Base-by-base conservation (phyloP, 2,797 vertebrate species). In the Propithecus deckenii region DNA sequence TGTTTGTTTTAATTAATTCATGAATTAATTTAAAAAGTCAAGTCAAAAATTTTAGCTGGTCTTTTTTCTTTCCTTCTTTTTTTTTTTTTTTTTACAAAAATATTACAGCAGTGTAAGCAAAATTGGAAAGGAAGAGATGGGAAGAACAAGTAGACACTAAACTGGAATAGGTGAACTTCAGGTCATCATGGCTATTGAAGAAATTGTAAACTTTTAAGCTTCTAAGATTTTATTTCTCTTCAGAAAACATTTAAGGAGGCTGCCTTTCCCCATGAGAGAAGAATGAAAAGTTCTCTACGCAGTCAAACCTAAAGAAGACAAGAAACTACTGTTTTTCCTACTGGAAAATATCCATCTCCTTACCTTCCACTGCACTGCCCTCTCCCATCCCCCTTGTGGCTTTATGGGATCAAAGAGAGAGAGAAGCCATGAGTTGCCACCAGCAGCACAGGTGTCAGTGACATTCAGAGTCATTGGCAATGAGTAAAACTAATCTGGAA, bases 61-160 rank as follows among this genome's bases (percentile, higher is more conserved):
- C 52, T 72, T 95, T 96, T 95, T 97, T 96, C 90, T 97, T n/a
- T 32, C 15, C 30, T 32, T 14, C 32, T 20, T 35, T 41, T 43
- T n/a, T 75, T 93, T 46, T 71, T 35, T 35, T 93, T 97, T 97
- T 96, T 84, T 97, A 97, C 90, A 97, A 98, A 97, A 97, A 96
- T 59, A 84, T 87, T 88, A 97, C 43, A 97, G 96, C 84, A 97
- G 67, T 86, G 95, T 95, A 94, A 97, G 93, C 76, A 97, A 94
- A 98, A 85, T 10, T 94, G 96, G 89, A 94, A 98, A 94, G 84
- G 74, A 93, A 91, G 32, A 63, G n/a, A 74, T 3, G 63, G 79
- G 72, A 25, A 80, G 81, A 84, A 85, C 35, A 65, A 80, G 69
- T 74, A 96, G 95, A 91, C 23, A 57, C 32, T 28, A 20, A n/a